Base-by-base conservation (phyloP, 2,888 invertebrate species). In the Dasysyrphus albostriatus region DNA sequence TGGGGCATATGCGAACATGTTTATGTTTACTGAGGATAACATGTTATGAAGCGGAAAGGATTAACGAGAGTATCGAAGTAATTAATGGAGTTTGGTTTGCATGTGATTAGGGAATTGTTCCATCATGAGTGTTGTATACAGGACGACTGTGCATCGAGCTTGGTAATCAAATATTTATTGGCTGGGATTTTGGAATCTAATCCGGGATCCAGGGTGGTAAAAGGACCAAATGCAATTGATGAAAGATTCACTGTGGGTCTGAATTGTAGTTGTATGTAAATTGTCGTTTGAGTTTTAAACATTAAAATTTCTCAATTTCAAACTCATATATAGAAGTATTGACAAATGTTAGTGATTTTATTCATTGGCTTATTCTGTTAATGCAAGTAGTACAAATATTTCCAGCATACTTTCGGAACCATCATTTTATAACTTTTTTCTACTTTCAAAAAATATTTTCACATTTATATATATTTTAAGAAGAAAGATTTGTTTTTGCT, bases 21-120 rank as follows among this genome's bases (percentile, higher is more conserved):
- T 32, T 5, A 32, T 54, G 54, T 83, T 75, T 75, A 75, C 58
- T 76, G 73, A 81, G 80, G 69, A 76, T 83, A 44, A 44, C 54
- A 56, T 76, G 84, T 81, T 77, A 77, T 85, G 81, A 85, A 85
- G 81, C 84, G 81, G 77, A 85, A 85, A 85, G 84, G 84, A 85
- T 85, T 85, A 85, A 85, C 84, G 84, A 81, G 54, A 85, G 61
- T 70, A 81, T 80, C 76, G 59, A 81, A 77, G 84, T 81, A 81
- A 81, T 85, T 81, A 77, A 85, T 85, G 80, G 77, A 74, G 65
- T 67, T 79, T 59, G 61, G 76, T 73, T 81, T 59, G 63, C 54
- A 44, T 58, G 65, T 69, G 70, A 76, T 73, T 73, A 73, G 61
- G 76, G 76, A 80, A 67, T 77, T 77, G 65, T 59, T 29, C 51